Evolutionary conservation across 2,888 invertebrate species (phyloP).

Genomic region (Pollenia labialis): DNA sequence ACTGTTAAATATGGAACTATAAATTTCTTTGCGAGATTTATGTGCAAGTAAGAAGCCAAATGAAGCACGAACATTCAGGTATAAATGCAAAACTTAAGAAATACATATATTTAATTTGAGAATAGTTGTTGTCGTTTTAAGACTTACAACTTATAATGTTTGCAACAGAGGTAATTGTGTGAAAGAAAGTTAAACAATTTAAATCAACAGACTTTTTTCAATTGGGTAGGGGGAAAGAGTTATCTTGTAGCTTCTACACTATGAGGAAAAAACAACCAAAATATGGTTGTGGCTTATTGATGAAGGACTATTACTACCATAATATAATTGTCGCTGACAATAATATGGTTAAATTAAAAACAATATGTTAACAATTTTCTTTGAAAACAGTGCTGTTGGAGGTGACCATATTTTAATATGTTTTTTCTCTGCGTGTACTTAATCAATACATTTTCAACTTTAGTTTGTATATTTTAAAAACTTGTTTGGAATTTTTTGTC

Average conservation of each 20-base stretch:
- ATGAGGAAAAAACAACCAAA: too few relatives aligned
- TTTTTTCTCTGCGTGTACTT: too few relatives aligned
- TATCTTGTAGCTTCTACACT: background rate
- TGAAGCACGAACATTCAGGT: conserved; percentile 30
- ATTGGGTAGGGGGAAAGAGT: conserved; percentile 3
- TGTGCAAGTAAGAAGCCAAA: conserved; percentile 13
- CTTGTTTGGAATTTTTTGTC: too few relatives aligned
- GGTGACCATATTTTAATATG: too few relatives aligned
- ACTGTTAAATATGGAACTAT: conserved; percentile 61
- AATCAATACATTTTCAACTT: too few relatives aligned
- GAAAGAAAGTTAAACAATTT: conserved; percentile 61
- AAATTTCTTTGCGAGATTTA: background rate
- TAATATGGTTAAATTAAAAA: too few relatives aligned
- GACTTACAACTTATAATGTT: background rate
- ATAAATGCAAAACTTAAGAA: background rate
- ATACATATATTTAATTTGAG: conserved; percentile 41
- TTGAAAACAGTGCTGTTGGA: too few relatives aligned
- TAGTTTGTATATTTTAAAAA: too few relatives aligned
- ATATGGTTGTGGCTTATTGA: too few relatives aligned
- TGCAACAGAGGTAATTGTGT: conserved; percentile 55
- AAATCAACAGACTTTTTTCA: conserved; percentile 8
- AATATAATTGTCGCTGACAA: too few relatives aligned
- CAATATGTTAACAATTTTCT: too few relatives aligned
- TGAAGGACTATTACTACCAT: too few relatives aligned
- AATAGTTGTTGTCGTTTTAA: conserved; percentile 35